A percentile compares a stretch with the other conserved stretches of the same genome.
These are phyloP conservation scores for Macroramphosus scolopax DNA, from an alignment of 2,797 vertebrate genomes.

Conservation along the genomic window DNA sequence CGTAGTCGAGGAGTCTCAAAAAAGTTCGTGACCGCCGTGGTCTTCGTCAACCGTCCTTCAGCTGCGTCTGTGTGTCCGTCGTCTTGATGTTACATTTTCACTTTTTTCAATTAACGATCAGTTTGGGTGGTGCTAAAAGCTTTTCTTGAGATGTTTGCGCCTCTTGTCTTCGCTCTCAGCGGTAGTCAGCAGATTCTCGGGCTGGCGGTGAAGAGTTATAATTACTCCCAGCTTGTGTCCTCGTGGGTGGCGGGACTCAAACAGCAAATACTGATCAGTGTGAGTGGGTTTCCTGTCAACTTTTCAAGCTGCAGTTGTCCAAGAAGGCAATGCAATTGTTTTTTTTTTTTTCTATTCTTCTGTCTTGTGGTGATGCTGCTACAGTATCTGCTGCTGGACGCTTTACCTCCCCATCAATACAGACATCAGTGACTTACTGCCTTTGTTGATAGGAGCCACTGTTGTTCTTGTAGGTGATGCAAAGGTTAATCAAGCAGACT, in stretches of 20 bases:
- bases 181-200: slow-evolving; percentile 38
- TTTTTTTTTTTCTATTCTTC: neutral
- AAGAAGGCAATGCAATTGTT: neutral
- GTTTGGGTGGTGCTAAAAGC: slow-evolving; percentile 20
- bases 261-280: slow-evolving; percentile 49
- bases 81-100: slow-evolving; percentile 3
- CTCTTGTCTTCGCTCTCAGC: slow-evolving; percentile 33
- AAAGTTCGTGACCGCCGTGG: too few species aligned
- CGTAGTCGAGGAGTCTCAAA: too few species aligned
- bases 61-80: too few species aligned
- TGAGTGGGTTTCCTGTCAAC: slow-evolving; percentile 38
- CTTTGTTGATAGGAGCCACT: neutral
- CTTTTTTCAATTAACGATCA: neutral
- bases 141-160: slow-evolving; percentile 31
- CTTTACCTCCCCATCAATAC: neutral
- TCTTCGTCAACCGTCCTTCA: too few species aligned
- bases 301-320: slow-evolving; percentile 8
- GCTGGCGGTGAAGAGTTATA: slow-evolving; percentile 47
- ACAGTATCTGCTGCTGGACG: too few species aligned
- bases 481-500: neutral
- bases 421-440: neutral
- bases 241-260: slow-evolving; percentile 52
- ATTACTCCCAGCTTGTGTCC: slow-evolving; percentile 58
- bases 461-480: too few species aligned
- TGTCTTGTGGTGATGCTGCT: neutral